Evolutionary conservation across 2,888 invertebrate species (phyloP).

Genomic region (Barypeithes pellucidus): DNA sequence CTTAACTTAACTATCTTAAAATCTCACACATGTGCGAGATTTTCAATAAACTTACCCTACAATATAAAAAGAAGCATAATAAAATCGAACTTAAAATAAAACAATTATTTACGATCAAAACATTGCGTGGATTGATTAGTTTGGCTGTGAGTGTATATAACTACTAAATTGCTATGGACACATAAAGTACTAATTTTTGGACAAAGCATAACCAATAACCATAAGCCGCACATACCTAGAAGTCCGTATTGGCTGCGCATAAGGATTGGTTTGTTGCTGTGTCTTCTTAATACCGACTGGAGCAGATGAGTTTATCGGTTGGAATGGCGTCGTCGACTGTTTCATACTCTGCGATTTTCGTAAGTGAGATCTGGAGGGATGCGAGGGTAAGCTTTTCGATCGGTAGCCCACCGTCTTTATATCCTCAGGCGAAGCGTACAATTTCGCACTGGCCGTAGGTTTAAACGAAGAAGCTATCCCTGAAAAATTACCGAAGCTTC

Average conservation of each 20-base stretch:
- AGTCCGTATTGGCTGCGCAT: conserved; percentile 75
- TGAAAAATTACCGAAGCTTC: conserved; percentile 53
- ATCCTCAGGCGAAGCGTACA: conserved; percentile 92
- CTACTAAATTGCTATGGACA: background rate
- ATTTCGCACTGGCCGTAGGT: conserved; percentile 87
- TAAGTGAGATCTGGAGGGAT: conserved; percentile 74
- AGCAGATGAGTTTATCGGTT: conserved; percentile 65
- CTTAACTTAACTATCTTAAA: too few relatives aligned
- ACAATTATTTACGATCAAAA: too few relatives aligned
- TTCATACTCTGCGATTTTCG: conserved; percentile 78
- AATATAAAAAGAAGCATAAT: too few relatives aligned
- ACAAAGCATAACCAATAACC: too few relatives aligned
- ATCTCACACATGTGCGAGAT: too few relatives aligned
- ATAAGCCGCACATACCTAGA: conserved; percentile 54
- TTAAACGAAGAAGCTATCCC: conserved; percentile 90
- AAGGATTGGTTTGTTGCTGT: conserved; percentile 70
- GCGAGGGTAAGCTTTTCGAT: conserved; percentile 73
- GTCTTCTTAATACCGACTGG: conserved; percentile 17
- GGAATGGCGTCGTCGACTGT: conserved; percentile 71
- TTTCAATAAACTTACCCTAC: too few relatives aligned
- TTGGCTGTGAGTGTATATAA: too few relatives aligned
- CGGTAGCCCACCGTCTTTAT: conserved; percentile 82
- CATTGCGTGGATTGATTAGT: too few relatives aligned
- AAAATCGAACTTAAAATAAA: too few relatives aligned
- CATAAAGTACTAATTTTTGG: background rate